Evolutionary conservation across 1,140 invertebrate species (phyloP).

Genomic region (Geopemphigus sp.): DNA sequence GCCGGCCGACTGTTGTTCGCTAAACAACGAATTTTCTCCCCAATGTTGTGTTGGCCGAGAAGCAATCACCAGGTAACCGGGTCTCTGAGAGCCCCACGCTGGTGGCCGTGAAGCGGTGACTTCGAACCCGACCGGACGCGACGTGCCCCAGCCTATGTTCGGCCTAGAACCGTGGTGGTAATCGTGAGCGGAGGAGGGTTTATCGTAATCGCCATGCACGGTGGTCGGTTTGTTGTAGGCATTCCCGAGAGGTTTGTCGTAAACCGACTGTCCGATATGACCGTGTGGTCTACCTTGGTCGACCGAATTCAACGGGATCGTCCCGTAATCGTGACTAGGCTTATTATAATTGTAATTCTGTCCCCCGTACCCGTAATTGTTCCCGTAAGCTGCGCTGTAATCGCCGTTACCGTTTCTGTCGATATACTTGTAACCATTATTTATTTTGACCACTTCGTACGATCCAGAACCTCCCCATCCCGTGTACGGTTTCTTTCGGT

Average conservation of each 20-base stretch:
- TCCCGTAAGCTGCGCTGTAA: background rate
- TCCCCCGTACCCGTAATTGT: conserved; percentile 17
- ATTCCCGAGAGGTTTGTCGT: background rate
- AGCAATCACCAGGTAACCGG: background rate
- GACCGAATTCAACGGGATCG: background rate
- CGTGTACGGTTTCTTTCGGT: conserved; percentile 31
- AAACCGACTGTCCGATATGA: background rate
- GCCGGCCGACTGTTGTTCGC: background rate
- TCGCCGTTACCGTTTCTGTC: conserved; percentile 26
- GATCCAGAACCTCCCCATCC: conserved; percentile 44
- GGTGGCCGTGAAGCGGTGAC: background rate
- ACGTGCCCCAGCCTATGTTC: background rate
- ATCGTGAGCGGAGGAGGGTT: background rate
- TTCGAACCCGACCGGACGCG: conserved; percentile 4
- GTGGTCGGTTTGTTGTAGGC: too few relatives aligned
- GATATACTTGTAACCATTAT: conserved; percentile 27
- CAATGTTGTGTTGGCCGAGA: conserved; percentile 23
- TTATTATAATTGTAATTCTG: conserved; percentile 24
- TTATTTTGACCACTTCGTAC: conserved; percentile 42
- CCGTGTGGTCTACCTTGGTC: conserved; percentile 9
- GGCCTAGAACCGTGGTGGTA: background rate
- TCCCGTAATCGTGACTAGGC: background rate
- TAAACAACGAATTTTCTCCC: conserved; percentile 17
- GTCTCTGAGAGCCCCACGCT: conserved; percentile 6
- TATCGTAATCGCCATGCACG: background rate